Evolutionary conservation across 2,888 invertebrate genomes (phyloP).

Genomic region (Cryptocheilus praepositus): DNA sequence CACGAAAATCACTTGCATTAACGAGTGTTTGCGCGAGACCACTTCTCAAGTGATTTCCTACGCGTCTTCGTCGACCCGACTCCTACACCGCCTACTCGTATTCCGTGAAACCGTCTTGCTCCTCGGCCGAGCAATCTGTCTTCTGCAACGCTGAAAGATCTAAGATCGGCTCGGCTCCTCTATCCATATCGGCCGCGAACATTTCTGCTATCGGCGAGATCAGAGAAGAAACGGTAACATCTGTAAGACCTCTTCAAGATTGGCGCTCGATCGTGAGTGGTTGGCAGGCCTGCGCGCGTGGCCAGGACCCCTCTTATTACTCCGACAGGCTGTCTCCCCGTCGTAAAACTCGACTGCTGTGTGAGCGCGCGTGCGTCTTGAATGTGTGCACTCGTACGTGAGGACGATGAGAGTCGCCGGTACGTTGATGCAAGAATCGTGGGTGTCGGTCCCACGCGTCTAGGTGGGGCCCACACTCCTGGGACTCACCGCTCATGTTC

Average conservation of each 20-base stretch:
- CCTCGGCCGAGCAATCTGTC: no score
- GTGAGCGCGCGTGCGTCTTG: slow-evolving; percentile 46
- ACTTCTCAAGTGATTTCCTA: background rate
- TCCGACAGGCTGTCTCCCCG: slow-evolving; percentile 61
- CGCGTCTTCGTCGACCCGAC: background rate
- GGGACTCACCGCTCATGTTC: slow-evolving; percentile 35
- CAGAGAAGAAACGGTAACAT: slow-evolving; percentile 54
- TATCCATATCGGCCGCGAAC: no score
- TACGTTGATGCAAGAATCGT: slow-evolving; percentile 65
- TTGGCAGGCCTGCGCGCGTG: slow-evolving; percentile 54
- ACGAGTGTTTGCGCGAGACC: background rate
- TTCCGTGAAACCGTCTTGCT: background rate
- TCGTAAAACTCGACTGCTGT: slow-evolving; percentile 61
- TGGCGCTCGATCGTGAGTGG: slow-evolving; percentile 40
- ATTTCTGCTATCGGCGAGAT: slow-evolving; percentile 38
- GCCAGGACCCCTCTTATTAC: slow-evolving; percentile 63
- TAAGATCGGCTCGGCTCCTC: no score
- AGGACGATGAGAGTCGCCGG: slow-evolving; percentile 56
- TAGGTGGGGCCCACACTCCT: slow-evolving; percentile 69
- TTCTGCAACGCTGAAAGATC: no score
- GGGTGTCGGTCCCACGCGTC: slow-evolving; percentile 75
- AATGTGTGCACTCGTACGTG: slow-evolving; percentile 2
- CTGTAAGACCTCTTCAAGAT: slow-evolving; percentile 44
- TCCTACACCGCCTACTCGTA: slow-evolving; percentile 7
- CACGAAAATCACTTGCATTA: no score